A percentile compares a stretch with the other conserved stretches of the same genome.
phyloP scores from a whole-genome alignment of 2,113 vertebrate genomes.

The Saccopteryx leptura region DNA sequence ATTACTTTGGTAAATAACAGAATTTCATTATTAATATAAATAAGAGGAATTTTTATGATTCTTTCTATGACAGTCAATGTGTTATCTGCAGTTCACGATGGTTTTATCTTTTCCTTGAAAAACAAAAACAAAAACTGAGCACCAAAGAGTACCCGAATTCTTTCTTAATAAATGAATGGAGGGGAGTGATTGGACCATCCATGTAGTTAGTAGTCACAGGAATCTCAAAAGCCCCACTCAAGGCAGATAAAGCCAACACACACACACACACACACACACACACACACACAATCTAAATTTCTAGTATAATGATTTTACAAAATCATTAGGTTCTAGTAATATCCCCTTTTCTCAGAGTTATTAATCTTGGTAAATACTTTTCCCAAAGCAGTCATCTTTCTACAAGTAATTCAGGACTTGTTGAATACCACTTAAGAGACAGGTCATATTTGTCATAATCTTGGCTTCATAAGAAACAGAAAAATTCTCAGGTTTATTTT shows the following conservation, averaged over 20 bases:
- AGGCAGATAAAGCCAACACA: neutral
- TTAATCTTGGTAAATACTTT: conserved; percentile 78
- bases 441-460: conserved; percentile 75
- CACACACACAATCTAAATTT: neutral
- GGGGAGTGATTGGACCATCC: neutral
- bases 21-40: conserved; percentile 79
- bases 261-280: neutral
- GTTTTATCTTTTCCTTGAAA: conserved; percentile 61
- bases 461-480: conserved; percentile 53
- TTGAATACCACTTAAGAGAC: conserved; percentile 85
- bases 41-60: conserved; percentile 74
- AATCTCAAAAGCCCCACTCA: neutral
- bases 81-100: conserved; percentile 55
- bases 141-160: conserved; percentile 57
- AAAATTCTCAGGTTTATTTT: neutral
- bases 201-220: conserved; percentile 53
- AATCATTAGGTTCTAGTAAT: conserved; percentile 6
- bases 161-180: conserved; percentile 61
- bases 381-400: conserved; percentile 66
- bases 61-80: conserved; percentile 56
- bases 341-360: conserved; percentile 48
- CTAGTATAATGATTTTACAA: neutral
- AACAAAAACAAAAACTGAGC: conserved; percentile 47
- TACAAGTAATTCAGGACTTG: conserved; percentile 85
- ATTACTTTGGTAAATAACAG: conserved; percentile 77